phyloP scores from a whole-genome alignment of 2,113 vertebrate genomes.

The Sorex fumeus region DNA sequence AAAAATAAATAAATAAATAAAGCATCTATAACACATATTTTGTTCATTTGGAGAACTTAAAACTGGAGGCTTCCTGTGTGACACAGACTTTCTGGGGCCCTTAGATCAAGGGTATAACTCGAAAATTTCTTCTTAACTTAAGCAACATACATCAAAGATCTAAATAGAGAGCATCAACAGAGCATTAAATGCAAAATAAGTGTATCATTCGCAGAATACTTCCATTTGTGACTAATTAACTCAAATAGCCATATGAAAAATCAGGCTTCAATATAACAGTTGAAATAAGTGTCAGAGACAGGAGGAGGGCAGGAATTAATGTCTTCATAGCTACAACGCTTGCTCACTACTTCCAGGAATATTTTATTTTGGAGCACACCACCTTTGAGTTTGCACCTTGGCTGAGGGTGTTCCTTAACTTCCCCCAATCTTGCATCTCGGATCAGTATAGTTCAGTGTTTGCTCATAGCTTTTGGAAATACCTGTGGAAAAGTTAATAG shows the following conservation, averaged over 20 bases:
- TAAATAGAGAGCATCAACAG: neutral
- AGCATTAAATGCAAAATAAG: conserved; percentile 41
- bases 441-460: neutral
- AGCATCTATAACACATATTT: conserved; percentile 16
- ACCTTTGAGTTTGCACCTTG: neutral
- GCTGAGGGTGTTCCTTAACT: neutral
- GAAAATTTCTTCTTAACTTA: conserved; percentile 59
- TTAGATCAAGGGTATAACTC: neutral
- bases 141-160: conserved; percentile 55
- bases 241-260: neutral
- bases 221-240: conserved; percentile 40
- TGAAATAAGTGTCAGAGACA: neutral
- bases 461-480: neutral
- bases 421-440: neutral
- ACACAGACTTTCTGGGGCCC: conserved; percentile 38
- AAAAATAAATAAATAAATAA: too few species aligned
- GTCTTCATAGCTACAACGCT: neutral
- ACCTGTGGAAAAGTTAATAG: neutral
- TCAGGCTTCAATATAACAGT: neutral
- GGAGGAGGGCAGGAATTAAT: neutral
- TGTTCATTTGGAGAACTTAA: neutral
- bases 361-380: neutral
- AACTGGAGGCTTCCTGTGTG: neutral
- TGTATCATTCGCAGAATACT: conserved; percentile 40
- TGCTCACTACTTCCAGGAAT: neutral